Evolutionary conservation across 2,797 vertebrate genomes (phyloP), one percentile per base, ranked within the genome.

Genomic region (Poeciliopsis turneri): DNA sequence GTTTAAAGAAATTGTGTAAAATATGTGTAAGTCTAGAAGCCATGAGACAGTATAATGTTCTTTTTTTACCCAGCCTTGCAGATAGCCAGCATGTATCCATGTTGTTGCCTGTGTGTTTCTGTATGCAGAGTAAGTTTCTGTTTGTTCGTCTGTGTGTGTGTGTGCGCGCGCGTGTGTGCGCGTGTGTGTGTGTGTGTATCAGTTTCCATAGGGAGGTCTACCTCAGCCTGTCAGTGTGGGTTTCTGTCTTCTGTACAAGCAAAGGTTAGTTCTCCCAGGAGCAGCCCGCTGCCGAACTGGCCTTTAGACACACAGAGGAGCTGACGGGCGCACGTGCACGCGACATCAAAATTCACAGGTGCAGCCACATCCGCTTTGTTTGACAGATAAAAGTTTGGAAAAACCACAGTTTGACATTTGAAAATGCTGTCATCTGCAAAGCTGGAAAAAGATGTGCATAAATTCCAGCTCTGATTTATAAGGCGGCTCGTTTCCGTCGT

Each of bases 181-280:
- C 1, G 33, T 3, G 33, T 33, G 3, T 74, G 74, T 72, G 57
- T 77, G 80, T 46, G 36, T 61, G 75, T 51, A 4, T 75, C 53
- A 1, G 49, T 86, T 81, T 75, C 78, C 75, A 69, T 28, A 25
- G 71, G 64, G 87, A 86, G 51, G 82, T 86, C 76, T 46, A 81
- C 84, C 82, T 75, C 70, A 0, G 86, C 81, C 79, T 85, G 75
- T 89, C 68, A 20, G 80, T 83, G 30, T 78, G 80, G 80, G 77
- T 86, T 87, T 88, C 79, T 87, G 72, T 88, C 84, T 90, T 83
- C 82, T 72, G 28, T 46, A 76, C 74, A 80, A 82, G 84, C 83
- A 88, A 92, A 91, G 88, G 88, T 91, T 86, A 89, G 59, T 75
- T 89, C 89, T 90, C 88, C 4, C 36, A 76, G 90, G 89, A 84